These are phyloP conservation scores for Myoxocephalus aenaeus DNA, from an alignment of 2,797 vertebrate species.

Conservation along the genomic window DNA sequence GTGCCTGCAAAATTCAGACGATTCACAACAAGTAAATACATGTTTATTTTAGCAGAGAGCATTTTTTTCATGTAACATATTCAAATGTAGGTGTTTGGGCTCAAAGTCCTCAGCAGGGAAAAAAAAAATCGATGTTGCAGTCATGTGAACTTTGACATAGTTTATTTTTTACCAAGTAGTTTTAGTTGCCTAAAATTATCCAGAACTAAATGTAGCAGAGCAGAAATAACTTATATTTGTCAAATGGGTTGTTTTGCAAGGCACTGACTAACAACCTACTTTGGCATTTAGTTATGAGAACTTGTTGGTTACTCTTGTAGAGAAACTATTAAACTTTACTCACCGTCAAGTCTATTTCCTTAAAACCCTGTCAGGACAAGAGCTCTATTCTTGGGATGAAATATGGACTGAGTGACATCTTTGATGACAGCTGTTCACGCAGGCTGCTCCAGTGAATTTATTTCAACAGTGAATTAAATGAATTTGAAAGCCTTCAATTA, in stretches of 20 bases:
- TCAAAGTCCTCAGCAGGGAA: neutral
- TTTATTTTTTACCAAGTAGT: neutral
- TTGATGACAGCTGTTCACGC: slow-evolving; percentile 68
- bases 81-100: neutral
- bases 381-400: slow-evolving; percentile 44
- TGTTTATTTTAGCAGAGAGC: neutral
- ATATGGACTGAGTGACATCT: slow-evolving; percentile 61
- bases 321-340: slow-evolving; percentile 24
- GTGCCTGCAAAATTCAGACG: neutral
- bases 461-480: slow-evolving; percentile 72
- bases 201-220: neutral
- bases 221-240: neutral
- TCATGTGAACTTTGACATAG: neutral
- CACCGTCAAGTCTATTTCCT: slow-evolving; percentile 5
- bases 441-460: slow-evolving; percentile 68
- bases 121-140: neutral
- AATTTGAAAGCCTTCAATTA: slow-evolving; percentile 70
- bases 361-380: slow-evolving; percentile 34
- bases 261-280: neutral
- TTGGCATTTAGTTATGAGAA: neutral
- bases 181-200: neutral
- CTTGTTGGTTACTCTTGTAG: neutral
- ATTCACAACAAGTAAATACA: neutral
- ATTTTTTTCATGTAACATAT: neutral
- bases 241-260: neutral